Evolutionary conservation across 1,140 invertebrate species (phyloP), one percentile per base, ranked within the genome.

Genomic region (Medauroidea extradentata): DNA sequence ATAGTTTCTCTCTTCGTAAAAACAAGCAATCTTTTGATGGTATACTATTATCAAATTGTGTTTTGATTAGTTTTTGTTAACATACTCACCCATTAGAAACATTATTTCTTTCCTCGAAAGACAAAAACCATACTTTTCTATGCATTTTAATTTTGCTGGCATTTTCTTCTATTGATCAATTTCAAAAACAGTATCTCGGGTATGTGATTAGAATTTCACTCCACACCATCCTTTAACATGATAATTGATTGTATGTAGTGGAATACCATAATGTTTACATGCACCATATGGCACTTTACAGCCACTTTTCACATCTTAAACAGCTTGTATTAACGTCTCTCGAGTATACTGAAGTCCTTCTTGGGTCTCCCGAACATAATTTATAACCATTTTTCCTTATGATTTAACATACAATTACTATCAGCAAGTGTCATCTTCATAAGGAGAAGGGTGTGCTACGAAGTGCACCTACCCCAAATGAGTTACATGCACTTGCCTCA

Each of bases 281-380:
- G 29, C 29, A 34, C 50, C 50, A 34, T 57, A 60, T 55, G 57
- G 38, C 43, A 42, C 60, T 54, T 64, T 57, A 62, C 34, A 59
- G 23, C 53, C 59, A 43, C 53, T 60, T 62, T 55, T 55, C 24
- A 67, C 65, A 19, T 34, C 59, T 29, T 63, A 21, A 25, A 70
- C 46, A 21, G 62, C 68, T 43, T 59, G 19, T 43, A 59, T 24
- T 59, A 70, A 50, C 14, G 42, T 48, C 51, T 69, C 60, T 44
- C 57, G 57, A 23, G 59, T 51, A 52, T 67, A 69, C 16, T 60
- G 19, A 39, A 65, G 39, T 14, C 65, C 59, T 18, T 60, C 11
- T 34, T 34, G 29, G 11, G 29, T 34, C 29, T 34, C 11, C 29
- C 29, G 11, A 11, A 34, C 29, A 34, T 34, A 34, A 34, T 34